Evolutionary conservation across 2,113 vertebrate genomes (phyloP).

Genomic region (Salvelinus namaycush): DNA sequence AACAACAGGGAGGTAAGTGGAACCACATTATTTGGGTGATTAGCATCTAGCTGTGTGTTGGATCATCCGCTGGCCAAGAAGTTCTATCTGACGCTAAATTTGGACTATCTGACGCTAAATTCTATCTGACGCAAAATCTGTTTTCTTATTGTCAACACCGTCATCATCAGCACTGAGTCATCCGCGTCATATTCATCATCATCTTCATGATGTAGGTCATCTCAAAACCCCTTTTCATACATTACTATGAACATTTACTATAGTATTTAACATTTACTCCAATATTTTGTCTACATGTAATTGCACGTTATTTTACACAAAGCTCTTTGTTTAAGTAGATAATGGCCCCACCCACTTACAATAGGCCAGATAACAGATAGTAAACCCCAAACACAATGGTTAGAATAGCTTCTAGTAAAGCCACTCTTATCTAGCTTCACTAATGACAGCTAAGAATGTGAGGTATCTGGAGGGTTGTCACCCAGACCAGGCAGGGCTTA

Average conservation of each 20-base stretch:
- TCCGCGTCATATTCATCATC: not conserved
- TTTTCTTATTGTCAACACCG: not conserved
- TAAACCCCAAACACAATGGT: slow-evolving; percentile 19
- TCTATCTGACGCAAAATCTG: not conserved
- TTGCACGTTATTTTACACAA: slow-evolving; percentile 6
- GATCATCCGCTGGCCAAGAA: not conserved
- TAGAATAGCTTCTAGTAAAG: slow-evolving; percentile 32
- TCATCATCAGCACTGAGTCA: not conserved
- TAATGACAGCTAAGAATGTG: slow-evolving; percentile 49
- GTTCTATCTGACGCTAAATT: not conserved
- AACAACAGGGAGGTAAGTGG: not conserved
- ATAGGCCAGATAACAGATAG: not conserved
- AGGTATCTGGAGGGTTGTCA: slow-evolving; percentile 1
- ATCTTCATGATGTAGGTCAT: not conserved
- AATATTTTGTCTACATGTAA: slow-evolving; percentile 22
- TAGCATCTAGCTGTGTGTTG: not conserved
- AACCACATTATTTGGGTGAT: not conserved
- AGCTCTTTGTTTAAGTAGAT: slow-evolving; percentile 21
- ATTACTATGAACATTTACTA: not conserved
- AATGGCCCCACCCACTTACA: slow-evolving; percentile 23
- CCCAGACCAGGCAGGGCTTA: not conserved
- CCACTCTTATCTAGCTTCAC: slow-evolving; percentile 40
- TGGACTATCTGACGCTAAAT: not conserved
- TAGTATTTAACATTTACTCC: not conserved
- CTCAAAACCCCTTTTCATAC: not conserved